Conservation (phyloP, 2,797 vertebrate genomes). For the Botia almorhae region DNA sequence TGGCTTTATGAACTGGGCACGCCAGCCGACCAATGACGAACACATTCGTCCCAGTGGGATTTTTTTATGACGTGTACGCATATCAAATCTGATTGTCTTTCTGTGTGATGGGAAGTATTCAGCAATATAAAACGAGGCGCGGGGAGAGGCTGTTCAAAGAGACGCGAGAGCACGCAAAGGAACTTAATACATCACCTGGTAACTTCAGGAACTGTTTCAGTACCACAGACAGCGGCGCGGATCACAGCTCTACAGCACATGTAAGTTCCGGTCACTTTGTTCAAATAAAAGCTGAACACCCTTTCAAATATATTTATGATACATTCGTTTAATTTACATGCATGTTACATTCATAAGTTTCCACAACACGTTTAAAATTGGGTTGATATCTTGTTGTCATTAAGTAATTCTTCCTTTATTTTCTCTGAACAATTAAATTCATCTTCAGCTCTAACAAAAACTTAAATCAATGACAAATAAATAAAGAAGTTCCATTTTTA, state of each 20-base stretch:
- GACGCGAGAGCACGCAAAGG: constrained; percentile 63
- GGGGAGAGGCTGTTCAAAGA: constrained; percentile 77
- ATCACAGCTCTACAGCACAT: constrained; percentile 57
- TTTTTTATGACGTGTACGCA: constrained; percentile 85
- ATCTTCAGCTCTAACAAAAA: too few species aligned
- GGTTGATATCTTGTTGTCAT: too few species aligned
- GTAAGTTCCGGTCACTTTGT: constrained; percentile 65
- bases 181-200: constrained; percentile 44
- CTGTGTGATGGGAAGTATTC: constrained; percentile 76
- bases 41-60: constrained; percentile 77
- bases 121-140: constrained; percentile 87
- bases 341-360: background rate
- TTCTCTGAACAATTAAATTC: too few species aligned
- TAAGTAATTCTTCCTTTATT: background rate
- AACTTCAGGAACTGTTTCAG: constrained; percentile 66
- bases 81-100: constrained; percentile 81
- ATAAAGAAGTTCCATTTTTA: too few species aligned
- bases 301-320: background rate
- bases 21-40: constrained; percentile 75
- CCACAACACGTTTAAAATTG: background rate
- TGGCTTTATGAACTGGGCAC: constrained; percentile 41
- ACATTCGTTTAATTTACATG: background rate
- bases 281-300: too few species aligned
- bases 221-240: constrained; percentile 61
- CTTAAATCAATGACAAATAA: too few species aligned